Base-by-base conservation (phyloP, 2,113 vertebrate species). In the Morone saxatilis region DNA sequence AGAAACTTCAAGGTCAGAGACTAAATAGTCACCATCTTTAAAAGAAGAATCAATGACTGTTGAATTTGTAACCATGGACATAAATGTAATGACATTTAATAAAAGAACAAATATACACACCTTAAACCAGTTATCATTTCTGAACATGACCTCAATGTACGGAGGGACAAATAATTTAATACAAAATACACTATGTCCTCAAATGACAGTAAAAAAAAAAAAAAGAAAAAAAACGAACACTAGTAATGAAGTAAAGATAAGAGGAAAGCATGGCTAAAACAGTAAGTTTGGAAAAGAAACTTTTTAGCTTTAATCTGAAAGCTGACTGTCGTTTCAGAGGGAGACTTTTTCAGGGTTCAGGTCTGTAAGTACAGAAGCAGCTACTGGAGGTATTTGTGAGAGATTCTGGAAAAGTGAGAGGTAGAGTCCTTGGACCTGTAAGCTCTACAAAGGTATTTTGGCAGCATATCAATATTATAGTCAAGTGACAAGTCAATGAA, bases 291-390 rank as follows among this genome's bases (percentile, higher is more conserved):
- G 31, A 25, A 57, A 73, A 73, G 12, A 9, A 57, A 41, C 54
- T 73, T 36, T 36, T 36, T 73, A 48, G 43, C 25, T 61, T 60
- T 48, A 61, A 54, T 60, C 16, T 73, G 41, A 59, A 7, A 22
- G 12, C 63, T 25, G 7, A 60, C 51, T 41, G n/a, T 36, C 19
- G 56, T 61, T 74, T 47, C 71, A n/a, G 25, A 61, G 71, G 56
- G 56, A 61, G 43, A 48, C 17, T 48, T 20, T 20, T 61, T 48
- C 17, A 48, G 25, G 61, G 56, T 73, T 73, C 53, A 71, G 20
- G 38, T 41, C 38, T 63, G 12, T 6, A 22, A 22, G 53, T 25
- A 20, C 9, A 41, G 11, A 63, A 54, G 12, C 14, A 25, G 41
- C 41, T 59, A 36, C 25, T 20, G 10, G 40, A 22, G 8, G 40